Evolutionary conservation across 2,888 invertebrate species (phyloP).

Genomic region (Silvanus unidentatus): DNA sequence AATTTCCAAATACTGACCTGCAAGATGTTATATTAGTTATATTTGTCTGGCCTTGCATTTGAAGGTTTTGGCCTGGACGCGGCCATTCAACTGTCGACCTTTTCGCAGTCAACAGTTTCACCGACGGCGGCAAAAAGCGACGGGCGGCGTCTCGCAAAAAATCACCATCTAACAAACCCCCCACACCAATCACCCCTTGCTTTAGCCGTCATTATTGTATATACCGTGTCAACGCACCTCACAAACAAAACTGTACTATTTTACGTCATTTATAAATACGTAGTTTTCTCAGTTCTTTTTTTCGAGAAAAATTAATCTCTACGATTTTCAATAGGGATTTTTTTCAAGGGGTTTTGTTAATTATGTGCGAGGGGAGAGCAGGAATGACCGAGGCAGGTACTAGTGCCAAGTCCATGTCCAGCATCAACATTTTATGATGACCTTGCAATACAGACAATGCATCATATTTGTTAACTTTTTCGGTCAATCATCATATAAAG

Average conservation of each 20-base stretch:
- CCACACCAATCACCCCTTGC: constrained; percentile 5
- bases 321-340: no score
- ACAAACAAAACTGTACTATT: no score
- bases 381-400: constrained; percentile 24
- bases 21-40: constrained; percentile 34
- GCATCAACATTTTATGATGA: constrained; percentile 34
- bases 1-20: constrained; percentile 16
- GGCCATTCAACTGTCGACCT: constrained; percentile 36
- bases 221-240: constrained; percentile 17
- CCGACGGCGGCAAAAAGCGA: constrained; percentile 18
- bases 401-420: constrained; percentile 36
- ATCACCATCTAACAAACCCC: constrained; percentile 22
- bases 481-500: constrained; percentile 37
- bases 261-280: no score
- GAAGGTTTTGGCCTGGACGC: constrained; percentile 38
- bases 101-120: constrained; percentile 30
- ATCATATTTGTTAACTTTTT: constrained; percentile 39
- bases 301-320: no score
- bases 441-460: constrained; percentile 39
- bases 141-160: constrained; percentile 26
- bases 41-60: constrained; percentile 39
- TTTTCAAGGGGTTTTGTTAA: no score
- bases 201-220: constrained; percentile 14
- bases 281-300: no score
- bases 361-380: no score